Percentiles rank a stretch among this genome's conserved stretches.
Conservation (phyloP, 2,888 invertebrate genomes). For the Brachypalpus laphriformis region DNA sequence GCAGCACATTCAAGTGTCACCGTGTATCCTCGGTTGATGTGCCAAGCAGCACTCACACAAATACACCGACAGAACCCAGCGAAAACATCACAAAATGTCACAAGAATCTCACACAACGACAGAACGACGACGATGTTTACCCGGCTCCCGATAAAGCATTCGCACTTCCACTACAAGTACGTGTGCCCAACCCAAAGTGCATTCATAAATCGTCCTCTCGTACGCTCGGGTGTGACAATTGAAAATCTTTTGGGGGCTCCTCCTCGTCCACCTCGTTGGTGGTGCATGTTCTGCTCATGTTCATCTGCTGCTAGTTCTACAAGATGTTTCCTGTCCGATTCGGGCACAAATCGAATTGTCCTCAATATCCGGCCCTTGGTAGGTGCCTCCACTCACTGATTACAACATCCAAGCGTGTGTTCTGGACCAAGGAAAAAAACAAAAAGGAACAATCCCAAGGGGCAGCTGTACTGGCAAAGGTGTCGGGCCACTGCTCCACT, state of each 20-base stretch:
- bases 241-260: slow-evolving; percentile 31
- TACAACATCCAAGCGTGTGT: slow-evolving; percentile 68
- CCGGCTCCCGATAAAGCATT: slow-evolving; percentile 66
- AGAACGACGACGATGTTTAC: slow-evolving; percentile 39
- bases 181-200: slow-evolving; percentile 62
- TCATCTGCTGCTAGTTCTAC: slow-evolving; percentile 79
- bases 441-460: background rate
- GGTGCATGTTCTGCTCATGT: slow-evolving; percentile 69
- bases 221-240: slow-evolving; percentile 28
- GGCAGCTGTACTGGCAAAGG: slow-evolving; percentile 3
- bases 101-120: slow-evolving; percentile 34
- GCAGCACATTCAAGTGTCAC: slow-evolving; percentile 69
- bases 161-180: slow-evolving; percentile 17
- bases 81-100: slow-evolving; percentile 31
- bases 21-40: slow-evolving; percentile 39
- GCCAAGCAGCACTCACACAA: slow-evolving; percentile 30
- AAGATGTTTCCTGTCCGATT: slow-evolving; percentile 82
- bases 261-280: slow-evolving; percentile 5
- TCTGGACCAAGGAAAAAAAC: background rate
- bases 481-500: slow-evolving; percentile 43
- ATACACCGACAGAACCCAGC: slow-evolving; percentile 15
- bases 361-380: slow-evolving; percentile 79
- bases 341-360: slow-evolving; percentile 81
- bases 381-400: slow-evolving; percentile 61
- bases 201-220: slow-evolving; percentile 70